Evolutionary conservation across 2,888 invertebrate genomes (phyloP).

Genomic region (Deilephila porcellus): DNA sequence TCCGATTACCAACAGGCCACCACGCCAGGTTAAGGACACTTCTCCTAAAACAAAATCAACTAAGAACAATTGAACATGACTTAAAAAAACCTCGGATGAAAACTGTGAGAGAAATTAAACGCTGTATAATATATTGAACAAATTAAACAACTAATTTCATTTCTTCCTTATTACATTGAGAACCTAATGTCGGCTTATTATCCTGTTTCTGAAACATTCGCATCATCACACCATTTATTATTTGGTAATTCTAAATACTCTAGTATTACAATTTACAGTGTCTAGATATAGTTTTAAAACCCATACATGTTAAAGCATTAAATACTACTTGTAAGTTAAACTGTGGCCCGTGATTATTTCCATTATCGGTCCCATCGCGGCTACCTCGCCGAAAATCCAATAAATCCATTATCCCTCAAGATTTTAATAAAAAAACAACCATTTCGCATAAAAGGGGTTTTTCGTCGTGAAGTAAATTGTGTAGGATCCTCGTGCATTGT

Average conservation of each 20-base stretch:
- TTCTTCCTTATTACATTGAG: too few relatives aligned
- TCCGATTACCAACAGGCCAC: too few relatives aligned
- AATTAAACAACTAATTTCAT: neutral
- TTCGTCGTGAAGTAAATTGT: neutral
- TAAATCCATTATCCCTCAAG: constrained; percentile 16
- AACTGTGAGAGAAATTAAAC: too few relatives aligned
- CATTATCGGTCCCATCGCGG: neutral
- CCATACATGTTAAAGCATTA: neutral
- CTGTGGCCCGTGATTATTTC: neutral
- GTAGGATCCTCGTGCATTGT: constrained; percentile 34
- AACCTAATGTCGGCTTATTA: neutral
- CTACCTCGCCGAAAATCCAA: neutral
- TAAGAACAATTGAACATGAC: too few relatives aligned
- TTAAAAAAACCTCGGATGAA: too few relatives aligned
- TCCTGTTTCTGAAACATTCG: neutral
- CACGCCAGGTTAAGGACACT: too few relatives aligned
- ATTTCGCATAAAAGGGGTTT: constrained; percentile 12
- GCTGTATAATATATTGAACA: neutral
- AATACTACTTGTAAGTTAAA: neutral
- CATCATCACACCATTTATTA: neutral
- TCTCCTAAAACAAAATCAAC: too few relatives aligned
- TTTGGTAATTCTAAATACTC: neutral
- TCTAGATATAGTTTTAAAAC: too few relatives aligned
- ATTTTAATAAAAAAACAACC: constrained; percentile 3
- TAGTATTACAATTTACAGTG: too few relatives aligned